phyloP scores from a whole-genome alignment of 2,113 vertebrate species.

The Tringa solitaria region DNA sequence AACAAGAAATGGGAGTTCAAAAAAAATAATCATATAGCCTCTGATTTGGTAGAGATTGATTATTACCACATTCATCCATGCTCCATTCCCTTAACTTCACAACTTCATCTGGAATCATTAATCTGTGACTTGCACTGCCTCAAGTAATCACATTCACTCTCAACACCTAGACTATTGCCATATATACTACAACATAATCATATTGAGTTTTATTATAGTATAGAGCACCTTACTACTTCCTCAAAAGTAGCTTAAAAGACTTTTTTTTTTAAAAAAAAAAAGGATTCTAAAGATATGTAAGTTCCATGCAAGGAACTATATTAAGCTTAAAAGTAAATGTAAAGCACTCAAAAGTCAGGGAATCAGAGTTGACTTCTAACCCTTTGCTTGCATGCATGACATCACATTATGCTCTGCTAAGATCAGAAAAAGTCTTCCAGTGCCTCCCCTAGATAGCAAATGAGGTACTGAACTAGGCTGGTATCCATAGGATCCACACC shows the following conservation, averaged over 20 bases:
- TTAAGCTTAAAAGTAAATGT: background rate
- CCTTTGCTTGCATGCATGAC: background rate
- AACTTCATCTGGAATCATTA: background rate
- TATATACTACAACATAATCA: background rate
- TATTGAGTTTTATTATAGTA: fast-evolving
- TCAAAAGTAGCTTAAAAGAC: background rate
- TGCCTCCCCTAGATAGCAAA: background rate
- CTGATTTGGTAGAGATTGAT: background rate
- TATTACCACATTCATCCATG: background rate
- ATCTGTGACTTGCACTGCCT: background rate
- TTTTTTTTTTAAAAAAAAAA: background rate
- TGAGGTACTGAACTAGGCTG: background rate
- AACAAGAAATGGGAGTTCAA: background rate
- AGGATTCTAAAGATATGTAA: fast-evolving
- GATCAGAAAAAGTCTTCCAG: background rate
- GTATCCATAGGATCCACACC: background rate
- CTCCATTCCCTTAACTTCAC: background rate
- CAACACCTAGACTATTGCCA: background rate
- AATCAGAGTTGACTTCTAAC: background rate
- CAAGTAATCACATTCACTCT: background rate
- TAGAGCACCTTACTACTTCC: background rate
- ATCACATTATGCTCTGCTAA: background rate
- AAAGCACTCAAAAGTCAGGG: background rate
- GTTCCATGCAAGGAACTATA: background rate
- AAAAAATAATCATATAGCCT: background rate